Base-by-base conservation (phyloP, 2,113 vertebrate genomes). In the Nibea coibor region DNA sequence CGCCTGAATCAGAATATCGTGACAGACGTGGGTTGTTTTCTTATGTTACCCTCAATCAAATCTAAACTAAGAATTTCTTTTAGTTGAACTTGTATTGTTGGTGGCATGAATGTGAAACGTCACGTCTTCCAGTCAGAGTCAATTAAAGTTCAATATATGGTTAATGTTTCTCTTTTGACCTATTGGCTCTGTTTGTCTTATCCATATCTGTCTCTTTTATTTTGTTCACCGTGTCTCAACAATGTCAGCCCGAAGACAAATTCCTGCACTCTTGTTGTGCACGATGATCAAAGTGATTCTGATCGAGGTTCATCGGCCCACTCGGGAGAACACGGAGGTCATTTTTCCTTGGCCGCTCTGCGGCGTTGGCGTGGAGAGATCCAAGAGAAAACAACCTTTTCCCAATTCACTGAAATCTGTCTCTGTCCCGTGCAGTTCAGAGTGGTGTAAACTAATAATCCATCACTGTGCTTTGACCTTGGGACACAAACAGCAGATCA, bases 381-480 rank as follows among this genome's bases (percentile, higher is more conserved):
- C 71, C 57, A 64, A 65, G 62, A 75, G 48, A 87, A 82, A 83
- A 82, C 31, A 1, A 20, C 50, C 26, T 64, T 84, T 79, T 64
- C 48, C 47, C 54, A 47, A 88, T 73, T 72, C 63, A 69, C 61
- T 20, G 66, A 87, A 80, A 91, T 93, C 90, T 12, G 82, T 94
- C 91, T 91, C 61, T 72, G 85, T 92, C 91, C 88, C 28, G 4
- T 59, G 51, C 68, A 31, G 86, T 86, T 86, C 79, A 67, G 42
- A 86, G 50, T 63, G 62, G 7, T 24, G 71, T 67, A 76, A 91
- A 93, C 88, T 75, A 84, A 83, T 80, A 85, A 94, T 94, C 91
- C 92, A 93, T 94, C 93, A 93, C 80, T n/a, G 54, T 2, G 66
- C 74, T 51, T 42, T 78, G 93, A 94, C 93, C 92, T 93, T 90